Base-by-base conservation (phyloP, 2,113 vertebrate species). In the Aptenodytes forsteri region DNA sequence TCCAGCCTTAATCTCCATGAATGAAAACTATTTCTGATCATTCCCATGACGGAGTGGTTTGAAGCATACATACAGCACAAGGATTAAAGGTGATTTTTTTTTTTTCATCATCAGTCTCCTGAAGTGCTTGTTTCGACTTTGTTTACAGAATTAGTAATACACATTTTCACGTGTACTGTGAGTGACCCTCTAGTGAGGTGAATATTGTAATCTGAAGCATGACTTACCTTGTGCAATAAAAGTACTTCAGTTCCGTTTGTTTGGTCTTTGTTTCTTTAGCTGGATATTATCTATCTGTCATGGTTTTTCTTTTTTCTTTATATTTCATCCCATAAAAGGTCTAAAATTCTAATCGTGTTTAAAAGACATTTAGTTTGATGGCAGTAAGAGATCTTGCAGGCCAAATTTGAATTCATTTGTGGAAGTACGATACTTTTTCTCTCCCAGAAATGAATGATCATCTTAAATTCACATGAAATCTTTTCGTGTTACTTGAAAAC, bases 331-430 rank as follows among this genome's bases (percentile, higher is more conserved):
- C 7, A 13, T 38, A 52, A 29, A 56, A 62, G 16, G 32, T 69
- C 47, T 66, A 70, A 89, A 90, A 76, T 97, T 97, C 44, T 97
- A 90, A 94, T 87, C 19, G 71, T 75, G 47, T 96, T 96, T 94
- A 91, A 78, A 97, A 79, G 67, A 81, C 87, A 66, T 90, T 98
- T 97, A 92, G 89, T 97, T 94, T 26, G 67, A 97, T 66, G 86
- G 76, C 77, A 90, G 72, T 89, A 96, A 97, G 93, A 95, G 85
- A 89, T 95, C 95, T 87, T 97, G 93, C 76, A 95, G 96, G 90
- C 89, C 71, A 92, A 94, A 97, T 97, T 88, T 97, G 88, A 97
- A 94, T 97, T 94, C 2, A 76, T 91, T 89, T 94, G 79, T 96
- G 90, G 64, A 96, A 92, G 87, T 97, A 84, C 82, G 96, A 70